phyloP scores from a whole-genome alignment of 2,888 invertebrate genomes.

The Drosophila neonasuta region DNA sequence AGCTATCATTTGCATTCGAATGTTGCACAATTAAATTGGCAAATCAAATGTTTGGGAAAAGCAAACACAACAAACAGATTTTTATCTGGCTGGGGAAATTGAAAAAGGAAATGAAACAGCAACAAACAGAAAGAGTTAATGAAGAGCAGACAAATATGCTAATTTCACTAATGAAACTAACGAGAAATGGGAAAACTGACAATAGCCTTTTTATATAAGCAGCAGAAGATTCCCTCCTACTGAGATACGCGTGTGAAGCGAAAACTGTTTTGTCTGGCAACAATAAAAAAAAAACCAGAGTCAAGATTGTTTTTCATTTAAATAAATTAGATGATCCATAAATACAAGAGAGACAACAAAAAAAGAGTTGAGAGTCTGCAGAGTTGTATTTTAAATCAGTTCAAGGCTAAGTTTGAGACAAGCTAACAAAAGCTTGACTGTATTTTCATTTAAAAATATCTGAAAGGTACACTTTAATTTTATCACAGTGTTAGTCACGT shows the following conservation, averaged over 20 bases:
- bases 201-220: slow-evolving; percentile 17
- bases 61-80: slow-evolving; percentile 1
- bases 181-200: slow-evolving; percentile 38
- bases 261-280: slow-evolving; percentile 14
- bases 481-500: not conserved
- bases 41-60: slow-evolving; percentile 14
- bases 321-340: slow-evolving; percentile 30
- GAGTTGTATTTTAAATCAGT: not conserved
- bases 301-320: slow-evolving; percentile 4
- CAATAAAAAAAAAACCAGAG: slow-evolving; percentile 5
- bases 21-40: slow-evolving; percentile 20
- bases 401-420: not conserved
- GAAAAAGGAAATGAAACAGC: slow-evolving; percentile 26
- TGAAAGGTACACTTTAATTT: not conserved
- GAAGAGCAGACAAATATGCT: slow-evolving; percentile 44
- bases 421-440: not conserved
- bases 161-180: slow-evolving; percentile 49
- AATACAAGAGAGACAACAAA: not conserved
- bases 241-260: slow-evolving; percentile 45
- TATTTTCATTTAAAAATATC: too few relatives aligned
- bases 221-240: slow-evolving; percentile 1
- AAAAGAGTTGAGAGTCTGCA: slow-evolving; percentile 10
- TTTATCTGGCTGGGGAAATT: slow-evolving; percentile 27
- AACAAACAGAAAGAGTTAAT: slow-evolving; percentile 21
- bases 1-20: slow-evolving; percentile 10